phyloP scores from a whole-genome alignment of 2,888 invertebrate species.

The Ornithoptera priamus region DNA sequence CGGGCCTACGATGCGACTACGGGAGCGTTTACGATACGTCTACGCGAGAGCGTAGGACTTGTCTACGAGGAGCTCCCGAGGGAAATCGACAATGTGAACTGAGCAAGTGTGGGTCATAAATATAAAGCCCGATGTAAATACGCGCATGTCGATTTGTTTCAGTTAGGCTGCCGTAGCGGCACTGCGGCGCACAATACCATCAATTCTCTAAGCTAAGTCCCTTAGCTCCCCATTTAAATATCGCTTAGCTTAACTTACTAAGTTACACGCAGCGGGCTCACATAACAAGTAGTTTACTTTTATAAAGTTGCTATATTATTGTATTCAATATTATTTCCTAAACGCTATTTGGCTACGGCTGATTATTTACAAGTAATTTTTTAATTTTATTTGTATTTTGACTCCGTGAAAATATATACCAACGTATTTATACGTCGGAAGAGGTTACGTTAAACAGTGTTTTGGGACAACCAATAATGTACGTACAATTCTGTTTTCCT shows the following conservation, averaged over 20 bases:
- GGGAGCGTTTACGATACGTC: neutral
- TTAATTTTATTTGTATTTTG: too few relatives aligned
- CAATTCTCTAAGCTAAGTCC: slow-evolving; percentile 19
- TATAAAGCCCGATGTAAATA: slow-evolving; percentile 27
- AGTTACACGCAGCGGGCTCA: too few relatives aligned
- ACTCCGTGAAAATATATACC: too few relatives aligned
- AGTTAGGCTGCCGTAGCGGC: slow-evolving; percentile 19
- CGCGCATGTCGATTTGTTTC: slow-evolving; percentile 27
- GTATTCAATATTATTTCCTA: too few relatives aligned
- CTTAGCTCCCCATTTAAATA: slow-evolving; percentile 24
- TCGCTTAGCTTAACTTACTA: neutral
- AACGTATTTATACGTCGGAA: too few relatives aligned
- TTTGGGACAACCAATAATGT: too few relatives aligned
- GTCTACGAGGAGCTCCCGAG: slow-evolving; percentile 14
- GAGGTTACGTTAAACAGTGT: too few relatives aligned
- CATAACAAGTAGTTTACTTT: too few relatives aligned
- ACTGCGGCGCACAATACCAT: slow-evolving; percentile 10
- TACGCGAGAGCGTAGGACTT: neutral
- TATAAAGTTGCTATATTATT: too few relatives aligned
- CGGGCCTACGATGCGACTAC: neutral
- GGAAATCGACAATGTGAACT: slow-evolving; percentile 28
- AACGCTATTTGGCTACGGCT: too few relatives aligned
- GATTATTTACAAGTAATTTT: too few relatives aligned
- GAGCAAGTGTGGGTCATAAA: slow-evolving; percentile 27
- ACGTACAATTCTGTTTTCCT: too few relatives aligned